These are phyloP conservation scores for Triops longicaudatus DNA, from an alignment of 1,140 invertebrate genomes.

Conservation along the genomic window DNA sequence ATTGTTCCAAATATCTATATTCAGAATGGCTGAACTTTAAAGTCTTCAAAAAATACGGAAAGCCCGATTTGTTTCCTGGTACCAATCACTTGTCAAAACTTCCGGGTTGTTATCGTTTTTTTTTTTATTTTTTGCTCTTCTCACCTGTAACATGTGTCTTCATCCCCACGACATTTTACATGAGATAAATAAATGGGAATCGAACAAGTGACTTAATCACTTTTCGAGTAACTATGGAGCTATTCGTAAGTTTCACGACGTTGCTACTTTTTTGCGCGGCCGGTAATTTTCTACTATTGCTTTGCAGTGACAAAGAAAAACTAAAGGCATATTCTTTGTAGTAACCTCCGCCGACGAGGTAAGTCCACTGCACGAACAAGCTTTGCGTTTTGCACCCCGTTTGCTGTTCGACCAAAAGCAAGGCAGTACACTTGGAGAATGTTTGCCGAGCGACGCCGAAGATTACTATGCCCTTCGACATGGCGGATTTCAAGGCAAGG, in stretches of 20 bases:
- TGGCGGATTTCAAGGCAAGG: slow-evolving; percentile 27
- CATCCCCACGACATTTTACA: not conserved
- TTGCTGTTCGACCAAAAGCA: slow-evolving; percentile 24
- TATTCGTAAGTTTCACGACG: not conserved
- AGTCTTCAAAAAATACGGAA: too few species aligned
- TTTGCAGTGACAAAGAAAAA: not conserved
- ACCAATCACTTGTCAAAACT: not conserved
- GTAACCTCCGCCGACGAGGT: slow-evolving; percentile 21
- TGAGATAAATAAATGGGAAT: not conserved
- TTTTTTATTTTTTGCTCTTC: too few species aligned
- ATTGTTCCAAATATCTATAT: too few species aligned
- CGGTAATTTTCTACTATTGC: not conserved
- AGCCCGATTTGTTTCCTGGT: too few species aligned
- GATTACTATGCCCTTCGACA: slow-evolving; percentile 26
- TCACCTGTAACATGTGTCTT: not conserved
- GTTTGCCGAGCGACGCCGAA: slow-evolving; percentile 26
- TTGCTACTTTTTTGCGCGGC: not conserved
- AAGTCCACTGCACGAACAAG: slow-evolving; percentile 22
- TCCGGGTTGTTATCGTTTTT: not conserved
- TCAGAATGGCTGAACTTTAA: too few species aligned
- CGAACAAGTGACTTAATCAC: not conserved
- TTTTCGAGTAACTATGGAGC: not conserved
- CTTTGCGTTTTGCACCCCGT: slow-evolving; percentile 25
- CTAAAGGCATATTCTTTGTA: not conserved
- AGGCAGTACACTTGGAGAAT: slow-evolving; percentile 25